phyloP scores from a whole-genome alignment of 2,797 vertebrate species.

The Dipus sagitta region DNA sequence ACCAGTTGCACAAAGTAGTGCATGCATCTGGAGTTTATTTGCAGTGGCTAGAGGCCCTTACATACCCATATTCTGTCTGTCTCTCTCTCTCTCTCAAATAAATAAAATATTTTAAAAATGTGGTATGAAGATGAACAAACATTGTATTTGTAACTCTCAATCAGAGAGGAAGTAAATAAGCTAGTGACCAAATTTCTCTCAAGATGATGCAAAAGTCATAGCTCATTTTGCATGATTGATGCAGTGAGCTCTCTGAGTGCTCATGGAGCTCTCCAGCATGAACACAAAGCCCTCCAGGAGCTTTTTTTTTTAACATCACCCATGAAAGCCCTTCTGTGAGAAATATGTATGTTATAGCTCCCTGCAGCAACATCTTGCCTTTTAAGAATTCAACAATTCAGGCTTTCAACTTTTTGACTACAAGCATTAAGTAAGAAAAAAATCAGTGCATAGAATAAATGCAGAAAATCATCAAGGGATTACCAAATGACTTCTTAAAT shows the following conservation, averaged over 20 bases:
- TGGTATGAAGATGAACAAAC: neutral
- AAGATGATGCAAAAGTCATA: neutral
- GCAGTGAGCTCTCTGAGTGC: neutral
- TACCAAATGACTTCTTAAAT: neutral
- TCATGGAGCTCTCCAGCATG: neutral
- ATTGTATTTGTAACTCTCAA: neutral
- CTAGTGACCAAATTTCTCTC: neutral
- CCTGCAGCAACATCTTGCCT: neutral
- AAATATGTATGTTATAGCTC: neutral
- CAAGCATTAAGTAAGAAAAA: neutral
- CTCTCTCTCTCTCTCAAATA: no score
- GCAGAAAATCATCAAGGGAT: neutral
- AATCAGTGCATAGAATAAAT: neutral
- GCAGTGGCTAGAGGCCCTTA: no score
- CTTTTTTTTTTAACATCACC: neutral
- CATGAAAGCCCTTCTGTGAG: neutral
- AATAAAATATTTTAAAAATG: neutral
- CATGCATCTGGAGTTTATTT: no score
- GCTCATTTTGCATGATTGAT: neutral
- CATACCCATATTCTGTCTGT: no score
- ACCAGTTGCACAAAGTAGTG: no score
- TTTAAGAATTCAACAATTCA: neutral
- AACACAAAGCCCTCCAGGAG: neutral
- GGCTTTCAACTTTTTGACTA: neutral
- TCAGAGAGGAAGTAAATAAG: neutral